These are phyloP conservation scores for Saturnia pavonia DNA, from an alignment of 2,888 invertebrate species.

Conservation along the genomic window DNA sequence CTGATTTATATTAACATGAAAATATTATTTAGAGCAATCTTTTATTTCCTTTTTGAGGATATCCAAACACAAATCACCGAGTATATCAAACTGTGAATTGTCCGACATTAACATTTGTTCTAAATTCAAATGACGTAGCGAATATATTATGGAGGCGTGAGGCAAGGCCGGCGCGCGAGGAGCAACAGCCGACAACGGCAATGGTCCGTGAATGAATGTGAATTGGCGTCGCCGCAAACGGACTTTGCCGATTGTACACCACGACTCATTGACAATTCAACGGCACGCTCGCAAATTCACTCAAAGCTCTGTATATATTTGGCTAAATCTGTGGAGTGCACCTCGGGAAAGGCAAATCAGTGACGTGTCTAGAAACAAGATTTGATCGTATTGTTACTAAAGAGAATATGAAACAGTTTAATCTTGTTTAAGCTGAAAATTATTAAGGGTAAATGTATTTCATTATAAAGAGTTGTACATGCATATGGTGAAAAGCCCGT, in stretches of 20 bases:
- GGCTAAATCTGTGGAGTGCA: conserved; percentile 29
- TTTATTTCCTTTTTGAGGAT: neutral
- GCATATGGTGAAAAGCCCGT: too few relatives aligned
- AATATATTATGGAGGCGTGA: conserved; percentile 49
- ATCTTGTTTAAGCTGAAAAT: neutral
- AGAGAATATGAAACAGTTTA: neutral
- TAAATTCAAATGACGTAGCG: conserved; percentile 60
- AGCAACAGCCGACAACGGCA: conserved; percentile 46
- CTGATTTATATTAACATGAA: neutral
- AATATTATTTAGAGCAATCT: neutral
- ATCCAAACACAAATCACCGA: neutral
- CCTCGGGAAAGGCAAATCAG: conserved; percentile 9
- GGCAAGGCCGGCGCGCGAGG: conserved; percentile 25
- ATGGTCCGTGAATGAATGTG: conserved; percentile 56
- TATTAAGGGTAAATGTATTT: too few relatives aligned
- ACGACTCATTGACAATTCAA: conserved; percentile 61
- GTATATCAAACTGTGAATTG: neutral
- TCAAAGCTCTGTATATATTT: conserved; percentile 52
- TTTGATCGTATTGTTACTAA: neutral
- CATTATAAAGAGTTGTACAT: too few relatives aligned
- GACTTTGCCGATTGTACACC: conserved; percentile 71
- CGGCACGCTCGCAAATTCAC: conserved; percentile 54
- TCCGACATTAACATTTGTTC: conserved; percentile 39
- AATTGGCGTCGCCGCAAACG: conserved; percentile 74
- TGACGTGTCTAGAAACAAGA: neutral